Evolutionary conservation across 2,888 invertebrate species (phyloP).

Genomic region (Cenopis cana): DNA sequence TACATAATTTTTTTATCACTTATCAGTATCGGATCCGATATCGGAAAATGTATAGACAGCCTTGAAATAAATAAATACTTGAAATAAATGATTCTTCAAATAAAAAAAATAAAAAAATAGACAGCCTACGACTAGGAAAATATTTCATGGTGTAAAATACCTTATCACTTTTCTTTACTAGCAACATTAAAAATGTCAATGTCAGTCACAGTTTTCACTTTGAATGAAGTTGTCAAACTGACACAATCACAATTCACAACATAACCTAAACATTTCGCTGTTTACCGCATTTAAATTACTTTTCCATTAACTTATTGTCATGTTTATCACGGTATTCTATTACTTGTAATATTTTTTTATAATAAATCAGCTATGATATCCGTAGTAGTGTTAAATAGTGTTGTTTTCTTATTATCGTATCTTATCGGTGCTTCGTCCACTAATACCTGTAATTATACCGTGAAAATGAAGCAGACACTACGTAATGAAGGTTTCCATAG

Average conservation of each 20-base stretch:
- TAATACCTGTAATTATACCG: constrained; percentile 62
- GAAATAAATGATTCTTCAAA: no score
- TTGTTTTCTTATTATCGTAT: constrained; percentile 26
- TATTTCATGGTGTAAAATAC: no score
- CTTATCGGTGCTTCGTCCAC: constrained; percentile 50
- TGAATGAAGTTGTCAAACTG: neutral
- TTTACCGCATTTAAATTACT: constrained; percentile 7
- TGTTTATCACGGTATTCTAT: neutral
- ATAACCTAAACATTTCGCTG: neutral
- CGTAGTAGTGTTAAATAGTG: constrained; percentile 18
- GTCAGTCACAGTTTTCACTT: neutral
- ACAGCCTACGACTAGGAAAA: no score
- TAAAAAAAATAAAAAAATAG: no score
- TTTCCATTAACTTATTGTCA: neutral
- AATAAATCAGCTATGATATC: neutral
- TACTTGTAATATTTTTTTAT: neutral
- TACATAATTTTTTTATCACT: no score
- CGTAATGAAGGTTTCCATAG: constrained; percentile 73
- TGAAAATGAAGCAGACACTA: constrained; percentile 64
- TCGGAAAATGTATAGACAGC: no score
- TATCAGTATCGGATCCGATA: no score
- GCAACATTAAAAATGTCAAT: neutral
- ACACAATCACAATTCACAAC: neutral
- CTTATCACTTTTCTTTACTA: no score
- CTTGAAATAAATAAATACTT: no score